Evolutionary conservation across 1,140 invertebrate genomes (phyloP).

Genomic region (Cyclargus thomasi): DNA sequence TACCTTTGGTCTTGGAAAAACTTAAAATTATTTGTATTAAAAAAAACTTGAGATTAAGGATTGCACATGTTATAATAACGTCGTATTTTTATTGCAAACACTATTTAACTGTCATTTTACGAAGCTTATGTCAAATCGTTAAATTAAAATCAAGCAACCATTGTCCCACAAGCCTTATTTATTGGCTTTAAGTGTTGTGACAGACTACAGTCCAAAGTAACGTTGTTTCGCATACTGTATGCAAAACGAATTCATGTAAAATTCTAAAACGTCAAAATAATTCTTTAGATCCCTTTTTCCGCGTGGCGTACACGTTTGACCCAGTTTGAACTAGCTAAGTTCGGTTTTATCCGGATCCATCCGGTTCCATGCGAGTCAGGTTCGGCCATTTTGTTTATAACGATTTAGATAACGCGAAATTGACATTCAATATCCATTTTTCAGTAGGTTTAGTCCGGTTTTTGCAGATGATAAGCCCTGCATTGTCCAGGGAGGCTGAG

Average conservation of each 20-base stretch:
- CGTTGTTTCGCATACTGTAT: not conserved
- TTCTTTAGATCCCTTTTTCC: not conserved
- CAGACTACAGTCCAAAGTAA: not conserved
- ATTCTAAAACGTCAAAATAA: not conserved
- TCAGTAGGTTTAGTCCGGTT: not conserved
- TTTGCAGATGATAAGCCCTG: not conserved
- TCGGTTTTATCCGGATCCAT: not conserved
- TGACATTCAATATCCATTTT: constrained; percentile 3
- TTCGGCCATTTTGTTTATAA: not conserved
- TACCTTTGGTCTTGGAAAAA: too few species aligned
- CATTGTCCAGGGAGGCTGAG: not conserved
- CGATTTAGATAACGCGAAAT: not conserved
- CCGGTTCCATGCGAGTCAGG: not conserved
- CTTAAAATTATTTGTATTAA: too few species aligned
- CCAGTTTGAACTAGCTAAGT: not conserved
- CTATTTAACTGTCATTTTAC: too few species aligned
- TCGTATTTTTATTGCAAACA: too few species aligned
- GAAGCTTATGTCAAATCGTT: too few species aligned
- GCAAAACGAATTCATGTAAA: not conserved
- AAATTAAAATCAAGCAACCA: too few species aligned
- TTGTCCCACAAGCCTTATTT: too few species aligned
- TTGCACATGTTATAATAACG: too few species aligned
- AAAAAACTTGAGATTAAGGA: too few species aligned
- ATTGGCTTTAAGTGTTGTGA: too few species aligned
- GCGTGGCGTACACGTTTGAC: not conserved